Conservation (phyloP, 1,140 invertebrate genomes). For the Asobara japonica region DNA sequence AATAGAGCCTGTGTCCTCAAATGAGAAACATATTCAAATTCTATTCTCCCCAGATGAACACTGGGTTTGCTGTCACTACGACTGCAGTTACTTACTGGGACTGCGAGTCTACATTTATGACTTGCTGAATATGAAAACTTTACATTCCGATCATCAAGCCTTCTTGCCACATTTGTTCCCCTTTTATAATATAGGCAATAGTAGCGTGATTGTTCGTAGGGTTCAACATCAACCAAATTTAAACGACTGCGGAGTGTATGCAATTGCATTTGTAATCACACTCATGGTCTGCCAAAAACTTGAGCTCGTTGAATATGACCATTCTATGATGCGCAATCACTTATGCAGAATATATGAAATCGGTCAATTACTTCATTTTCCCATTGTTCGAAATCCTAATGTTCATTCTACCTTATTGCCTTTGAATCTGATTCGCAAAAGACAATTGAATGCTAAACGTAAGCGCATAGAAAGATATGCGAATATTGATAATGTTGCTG, state of each 20-base stretch:
- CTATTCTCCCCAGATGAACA: conserved; percentile 20
- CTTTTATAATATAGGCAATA: conserved; percentile 5
- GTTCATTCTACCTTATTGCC: background rate
- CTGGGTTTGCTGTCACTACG: conserved; percentile 37
- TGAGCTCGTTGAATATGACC: background rate
- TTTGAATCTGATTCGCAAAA: background rate
- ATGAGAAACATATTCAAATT: conserved; percentile 30
- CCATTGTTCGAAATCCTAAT: background rate
- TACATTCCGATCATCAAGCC: conserved; percentile 29
- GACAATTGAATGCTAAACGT: background rate
- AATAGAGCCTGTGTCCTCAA: background rate
- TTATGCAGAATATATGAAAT: background rate
- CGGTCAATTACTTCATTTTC: background rate
- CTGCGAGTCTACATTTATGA: conserved; percentile 36
- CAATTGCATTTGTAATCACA: conserved; percentile 26
- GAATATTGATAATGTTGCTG: background rate
- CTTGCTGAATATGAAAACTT: conserved; percentile 26
- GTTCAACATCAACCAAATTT: conserved; percentile 32
- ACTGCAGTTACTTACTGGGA: conserved; percentile 23
- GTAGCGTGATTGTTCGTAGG: conserved; percentile 9
- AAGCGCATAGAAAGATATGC: background rate
- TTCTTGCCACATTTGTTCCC: conserved; percentile 28
- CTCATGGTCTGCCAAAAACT: conserved; percentile 18
- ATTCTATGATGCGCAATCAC: no score
- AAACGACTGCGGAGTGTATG: no score